These are phyloP conservation scores for Dasyornis broadbenti DNA, from an alignment of 2,113 vertebrate species.

Conservation along the genomic window DNA sequence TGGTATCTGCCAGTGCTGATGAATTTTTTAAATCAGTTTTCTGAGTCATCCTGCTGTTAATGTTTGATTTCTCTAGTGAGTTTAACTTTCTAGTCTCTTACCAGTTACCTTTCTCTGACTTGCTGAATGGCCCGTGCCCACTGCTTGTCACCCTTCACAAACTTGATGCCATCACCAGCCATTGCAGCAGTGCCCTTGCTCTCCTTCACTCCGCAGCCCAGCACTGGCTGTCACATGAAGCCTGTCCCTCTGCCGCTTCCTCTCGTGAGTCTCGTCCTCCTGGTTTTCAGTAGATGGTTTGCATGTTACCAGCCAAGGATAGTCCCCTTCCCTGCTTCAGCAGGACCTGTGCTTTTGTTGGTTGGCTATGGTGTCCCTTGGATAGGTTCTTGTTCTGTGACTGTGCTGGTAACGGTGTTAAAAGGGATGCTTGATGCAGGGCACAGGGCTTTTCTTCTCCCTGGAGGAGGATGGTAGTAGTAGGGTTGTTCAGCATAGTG, in stretches of 20 bases:
- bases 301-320: not conserved
- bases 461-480: not conserved
- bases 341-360: not conserved
- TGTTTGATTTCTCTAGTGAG: not conserved
- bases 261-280: not conserved
- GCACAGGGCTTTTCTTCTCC: not conserved
- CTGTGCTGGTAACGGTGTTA: not conserved
- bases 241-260: not conserved
- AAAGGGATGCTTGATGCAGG: fast-evolving
- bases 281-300: not conserved
- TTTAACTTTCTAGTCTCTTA: not conserved
- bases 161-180: not conserved
- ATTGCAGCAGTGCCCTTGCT: not conserved
- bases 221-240: not conserved
- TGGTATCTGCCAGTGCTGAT: not conserved
- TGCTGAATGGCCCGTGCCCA: not conserved
- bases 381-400: not conserved
- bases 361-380: not conserved
- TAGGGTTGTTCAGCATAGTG: not conserved
- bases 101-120: not conserved
- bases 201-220: not conserved
- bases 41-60: not conserved
- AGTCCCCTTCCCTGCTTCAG: not conserved
- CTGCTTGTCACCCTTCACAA: not conserved
- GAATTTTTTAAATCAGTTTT: not conserved